Evolutionary conservation across 1,140 invertebrate genomes (phyloP).

Genomic region (Sitobion miscanthi): DNA sequence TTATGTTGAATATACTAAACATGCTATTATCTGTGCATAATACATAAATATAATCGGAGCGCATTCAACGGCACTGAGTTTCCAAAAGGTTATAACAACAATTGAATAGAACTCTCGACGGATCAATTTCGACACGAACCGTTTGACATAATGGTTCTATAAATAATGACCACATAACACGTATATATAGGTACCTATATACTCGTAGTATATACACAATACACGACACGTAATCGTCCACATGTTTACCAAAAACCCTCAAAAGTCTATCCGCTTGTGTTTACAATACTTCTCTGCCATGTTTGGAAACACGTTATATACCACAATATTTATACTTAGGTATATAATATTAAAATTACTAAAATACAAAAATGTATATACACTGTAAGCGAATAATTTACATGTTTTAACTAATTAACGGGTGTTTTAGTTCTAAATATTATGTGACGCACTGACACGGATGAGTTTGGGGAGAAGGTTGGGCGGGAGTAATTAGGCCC

Average conservation of each 20-base stretch:
- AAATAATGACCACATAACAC: not conserved
- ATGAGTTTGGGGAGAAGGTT: too few relatives aligned
- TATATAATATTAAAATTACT: not conserved
- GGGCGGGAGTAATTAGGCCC: too few relatives aligned
- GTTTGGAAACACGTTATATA: not conserved
- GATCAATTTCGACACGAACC: not conserved
- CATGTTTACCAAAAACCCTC: not conserved
- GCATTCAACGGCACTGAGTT: not conserved
- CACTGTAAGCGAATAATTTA: not conserved
- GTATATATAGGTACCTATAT: not conserved
- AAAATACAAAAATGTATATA: not conserved
- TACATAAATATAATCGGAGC: not conserved
- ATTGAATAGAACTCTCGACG: not conserved
- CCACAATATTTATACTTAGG: not conserved
- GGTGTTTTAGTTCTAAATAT: not conserved
- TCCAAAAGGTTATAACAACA: not conserved
- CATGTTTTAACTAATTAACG: too few relatives aligned
- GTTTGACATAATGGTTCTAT: not conserved
- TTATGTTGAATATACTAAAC: not conserved
- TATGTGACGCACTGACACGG: not conserved
- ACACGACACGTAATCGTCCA: not conserved
- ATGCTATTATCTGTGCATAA: not conserved
- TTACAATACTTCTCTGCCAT: not conserved
- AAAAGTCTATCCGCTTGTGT: not conserved
- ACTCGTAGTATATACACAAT: slow-evolving; percentile 1